Evolutionary conservation across 2,888 invertebrate species (phyloP).

Genomic region (Andrena minutula): DNA sequence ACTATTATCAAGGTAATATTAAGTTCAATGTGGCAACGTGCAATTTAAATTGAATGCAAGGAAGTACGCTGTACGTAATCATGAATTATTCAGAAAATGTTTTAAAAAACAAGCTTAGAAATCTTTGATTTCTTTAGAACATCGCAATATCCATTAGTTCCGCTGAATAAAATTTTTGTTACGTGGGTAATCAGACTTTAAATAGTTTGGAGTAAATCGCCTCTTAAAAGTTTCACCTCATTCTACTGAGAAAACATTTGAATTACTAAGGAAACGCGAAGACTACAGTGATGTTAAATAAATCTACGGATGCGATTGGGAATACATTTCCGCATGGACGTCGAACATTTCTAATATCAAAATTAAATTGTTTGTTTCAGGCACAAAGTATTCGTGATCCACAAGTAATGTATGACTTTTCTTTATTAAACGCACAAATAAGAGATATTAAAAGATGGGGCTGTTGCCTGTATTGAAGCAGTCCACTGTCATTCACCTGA

Average conservation of each 20-base stretch:
- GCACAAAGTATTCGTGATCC: constrained; percentile 6
- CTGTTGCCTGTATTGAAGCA: constrained; percentile 86
- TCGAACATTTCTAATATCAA: neutral
- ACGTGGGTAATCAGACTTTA: no score
- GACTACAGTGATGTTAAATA: no score
- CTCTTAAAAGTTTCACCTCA: no score
- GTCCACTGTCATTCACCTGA: constrained; percentile 90
- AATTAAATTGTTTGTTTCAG: constrained; percentile 40
- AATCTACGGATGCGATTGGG: no score
- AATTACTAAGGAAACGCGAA: no score
- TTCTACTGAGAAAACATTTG: no score
- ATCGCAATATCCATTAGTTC: neutral
- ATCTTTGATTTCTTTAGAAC: neutral
- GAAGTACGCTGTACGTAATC: neutral
- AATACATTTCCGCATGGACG: no score
- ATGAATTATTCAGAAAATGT: neutral
- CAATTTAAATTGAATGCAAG: neutral
- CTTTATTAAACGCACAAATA: constrained; percentile 23
- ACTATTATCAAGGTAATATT: neutral
- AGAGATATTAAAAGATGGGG: constrained; percentile 73
- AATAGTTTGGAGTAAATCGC: no score
- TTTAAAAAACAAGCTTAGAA: neutral
- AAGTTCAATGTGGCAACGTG: neutral
- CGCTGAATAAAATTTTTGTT: no score
- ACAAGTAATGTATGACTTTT: constrained; percentile 35